Conservation (phyloP, 2,888 invertebrate species). For the Zonitis immaculata region DNA sequence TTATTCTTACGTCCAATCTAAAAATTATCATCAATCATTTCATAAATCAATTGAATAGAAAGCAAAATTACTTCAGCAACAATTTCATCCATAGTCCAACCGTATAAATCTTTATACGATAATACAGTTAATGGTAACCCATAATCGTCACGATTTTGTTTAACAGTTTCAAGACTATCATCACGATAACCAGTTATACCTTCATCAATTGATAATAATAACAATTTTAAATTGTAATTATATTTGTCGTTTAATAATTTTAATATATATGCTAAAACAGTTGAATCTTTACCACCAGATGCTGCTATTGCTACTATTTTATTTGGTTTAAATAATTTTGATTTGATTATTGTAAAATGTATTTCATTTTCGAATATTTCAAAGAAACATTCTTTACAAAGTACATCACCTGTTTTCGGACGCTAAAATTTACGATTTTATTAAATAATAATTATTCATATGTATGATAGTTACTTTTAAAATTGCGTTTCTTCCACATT, state of each 20-base stretch:
- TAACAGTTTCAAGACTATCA: slow-evolving; percentile 94
- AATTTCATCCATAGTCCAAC: slow-evolving; percentile 99
- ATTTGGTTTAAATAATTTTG: slow-evolving; percentile 74
- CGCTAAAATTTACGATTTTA: slow-evolving; percentile 61
- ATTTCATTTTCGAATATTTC: slow-evolving; percentile 92
- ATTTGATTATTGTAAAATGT: slow-evolving; percentile 82
- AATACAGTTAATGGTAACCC: slow-evolving; percentile 89
- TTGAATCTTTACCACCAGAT: slow-evolving; percentile 94
- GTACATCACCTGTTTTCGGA: slow-evolving; percentile 84
- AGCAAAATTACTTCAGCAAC: slow-evolving; percentile 74
- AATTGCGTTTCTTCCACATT: slow-evolving; percentile 71
- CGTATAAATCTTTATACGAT: slow-evolving; percentile 95
- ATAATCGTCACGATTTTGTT: slow-evolving; percentile 91
- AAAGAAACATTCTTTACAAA: slow-evolving; percentile 94
- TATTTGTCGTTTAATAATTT: slow-evolving; percentile 87
- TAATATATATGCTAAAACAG: slow-evolving; percentile 90
- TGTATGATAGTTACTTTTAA: slow-evolving; percentile 58
- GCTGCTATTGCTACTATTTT: slow-evolving; percentile 91
- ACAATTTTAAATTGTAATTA: slow-evolving; percentile 83
- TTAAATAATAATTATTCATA: not conserved
- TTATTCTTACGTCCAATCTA: slow-evolving; percentile 85
- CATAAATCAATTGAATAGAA: slow-evolving; percentile 1
- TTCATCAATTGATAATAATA: slow-evolving; percentile 95
- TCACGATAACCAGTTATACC: slow-evolving; percentile 95
- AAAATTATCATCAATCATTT: slow-evolving; percentile 23